Percentiles rank a stretch among this genome's conserved stretches.
Conservation (phyloP, 2,113 vertebrate genomes). For the Petrocephalus microphthalmus region DNA sequence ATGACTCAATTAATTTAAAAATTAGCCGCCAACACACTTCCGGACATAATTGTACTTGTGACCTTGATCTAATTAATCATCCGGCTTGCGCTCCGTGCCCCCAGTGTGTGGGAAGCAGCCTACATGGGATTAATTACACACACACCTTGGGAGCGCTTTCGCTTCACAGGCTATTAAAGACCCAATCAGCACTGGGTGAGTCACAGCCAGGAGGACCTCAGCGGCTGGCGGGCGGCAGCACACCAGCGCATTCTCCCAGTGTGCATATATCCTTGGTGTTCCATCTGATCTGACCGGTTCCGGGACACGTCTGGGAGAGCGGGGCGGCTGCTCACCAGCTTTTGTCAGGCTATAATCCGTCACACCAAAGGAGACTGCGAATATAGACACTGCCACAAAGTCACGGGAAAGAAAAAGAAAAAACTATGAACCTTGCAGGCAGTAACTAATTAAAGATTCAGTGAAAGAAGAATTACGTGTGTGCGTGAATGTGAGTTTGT, state of each 20-base stretch:
- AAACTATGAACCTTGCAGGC: not conserved
- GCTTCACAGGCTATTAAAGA: slow-evolving; percentile 16
- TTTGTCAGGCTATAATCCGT: not conserved
- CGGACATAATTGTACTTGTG: not conserved
- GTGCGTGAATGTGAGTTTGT: not conserved
- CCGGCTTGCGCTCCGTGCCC: not conserved
- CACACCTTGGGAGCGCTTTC: not conserved
- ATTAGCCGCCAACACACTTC: slow-evolving; percentile 8
- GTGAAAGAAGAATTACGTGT: not conserved
- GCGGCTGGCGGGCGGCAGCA: not conserved
- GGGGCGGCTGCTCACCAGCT: not conserved
- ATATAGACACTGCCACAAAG: not conserved
- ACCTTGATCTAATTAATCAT: slow-evolving; percentile 2
- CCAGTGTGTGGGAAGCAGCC: not conserved
- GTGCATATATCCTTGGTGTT: not conserved
- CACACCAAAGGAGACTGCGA: not conserved
- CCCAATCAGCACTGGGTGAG: slow-evolving; percentile 1
- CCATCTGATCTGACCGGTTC: not conserved
- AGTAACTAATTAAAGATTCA: not conserved
- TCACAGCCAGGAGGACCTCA: not conserved
- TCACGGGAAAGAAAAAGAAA: not conserved
- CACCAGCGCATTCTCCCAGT: not conserved
- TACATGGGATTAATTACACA: not conserved
- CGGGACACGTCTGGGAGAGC: not conserved
- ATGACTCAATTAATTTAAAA: slow-evolving; percentile 6